These are phyloP conservation scores for Pogonomyrmex californicus DNA, from an alignment of 1,140 invertebrate species.

Conservation along the genomic window DNA sequence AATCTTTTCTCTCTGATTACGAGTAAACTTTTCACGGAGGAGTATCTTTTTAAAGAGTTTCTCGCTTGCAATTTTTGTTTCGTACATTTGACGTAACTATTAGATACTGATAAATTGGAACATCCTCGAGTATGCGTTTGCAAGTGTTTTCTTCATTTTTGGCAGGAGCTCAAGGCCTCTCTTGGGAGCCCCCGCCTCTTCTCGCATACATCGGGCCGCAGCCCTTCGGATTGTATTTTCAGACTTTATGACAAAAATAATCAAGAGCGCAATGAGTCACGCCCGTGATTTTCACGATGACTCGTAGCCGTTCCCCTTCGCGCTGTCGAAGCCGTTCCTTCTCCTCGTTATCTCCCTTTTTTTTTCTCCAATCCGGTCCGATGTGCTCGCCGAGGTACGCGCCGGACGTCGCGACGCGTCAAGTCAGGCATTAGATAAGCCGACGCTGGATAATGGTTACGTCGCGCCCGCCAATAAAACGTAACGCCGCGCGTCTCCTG, in stretches of 20 bases:
- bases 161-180: slow-evolving; percentile 83
- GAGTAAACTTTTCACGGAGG: neutral
- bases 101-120: slow-evolving; percentile 76
- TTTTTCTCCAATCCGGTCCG: neutral
- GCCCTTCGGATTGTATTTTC: slow-evolving; percentile 84
- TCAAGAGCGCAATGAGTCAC: slow-evolving; percentile 81
- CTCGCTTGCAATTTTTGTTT: neutral
- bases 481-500: slow-evolving; percentile 16
- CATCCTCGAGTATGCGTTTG: slow-evolving; percentile 77
- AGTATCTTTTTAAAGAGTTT: neutral
- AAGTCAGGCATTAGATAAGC: slow-evolving; percentile 51
- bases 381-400: too few species aligned
- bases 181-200: slow-evolving; percentile 57
- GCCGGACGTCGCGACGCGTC: neutral
- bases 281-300: slow-evolving; percentile 56
- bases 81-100: slow-evolving; percentile 33
- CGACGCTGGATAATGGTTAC: slow-evolving; percentile 49
- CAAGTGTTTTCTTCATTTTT: slow-evolving; percentile 84
- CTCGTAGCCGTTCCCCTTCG: neutral
- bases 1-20: neutral
- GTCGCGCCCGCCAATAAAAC: slow-evolving; percentile 29
- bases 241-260: slow-evolving; percentile 86
- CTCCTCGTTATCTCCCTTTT: slow-evolving; percentile 2
- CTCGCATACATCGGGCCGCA: slow-evolving; percentile 62
- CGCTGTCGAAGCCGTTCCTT: neutral